phyloP scores from a whole-genome alignment of 2,888 invertebrate genomes.

The Chrysomela aeneicollis region DNA sequence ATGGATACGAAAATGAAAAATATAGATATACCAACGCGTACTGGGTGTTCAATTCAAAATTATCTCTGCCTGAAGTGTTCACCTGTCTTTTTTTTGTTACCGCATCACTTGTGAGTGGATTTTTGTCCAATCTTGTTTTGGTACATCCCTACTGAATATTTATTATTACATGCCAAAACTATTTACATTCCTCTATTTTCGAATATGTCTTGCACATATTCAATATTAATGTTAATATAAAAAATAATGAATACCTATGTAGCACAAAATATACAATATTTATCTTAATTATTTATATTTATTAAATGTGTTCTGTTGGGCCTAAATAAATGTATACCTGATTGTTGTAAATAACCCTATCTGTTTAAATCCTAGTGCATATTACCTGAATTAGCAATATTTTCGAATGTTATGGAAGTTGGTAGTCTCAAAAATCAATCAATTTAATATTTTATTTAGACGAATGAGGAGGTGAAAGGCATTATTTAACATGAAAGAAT shows the following conservation, averaged over 20 bases:
- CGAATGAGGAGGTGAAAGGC: too few relatives aligned
- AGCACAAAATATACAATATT: slow-evolving; percentile 32
- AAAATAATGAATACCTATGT: slow-evolving; percentile 17
- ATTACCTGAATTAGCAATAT: too few relatives aligned
- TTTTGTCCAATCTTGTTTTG: background rate
- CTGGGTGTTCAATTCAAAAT: too few relatives aligned
- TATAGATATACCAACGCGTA: too few relatives aligned
- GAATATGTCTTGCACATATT: slow-evolving; percentile 12
- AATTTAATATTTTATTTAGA: too few relatives aligned
- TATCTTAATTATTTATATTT: slow-evolving; percentile 31
- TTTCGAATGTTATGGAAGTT: too few relatives aligned
- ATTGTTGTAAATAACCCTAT: slow-evolving; percentile 18
- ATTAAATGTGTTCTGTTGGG: slow-evolving; percentile 31
- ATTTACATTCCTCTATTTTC: slow-evolving; percentile 15
- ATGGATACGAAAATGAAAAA: too few relatives aligned
- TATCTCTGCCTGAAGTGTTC: too few relatives aligned
- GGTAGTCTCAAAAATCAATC: too few relatives aligned
- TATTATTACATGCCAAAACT: slow-evolving; percentile 10
- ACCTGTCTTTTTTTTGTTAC: too few relatives aligned
- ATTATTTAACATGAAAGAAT: too few relatives aligned
- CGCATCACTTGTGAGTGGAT: background rate
- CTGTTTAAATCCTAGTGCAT: too few relatives aligned
- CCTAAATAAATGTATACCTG: slow-evolving; percentile 34
- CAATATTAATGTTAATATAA: slow-evolving; percentile 24
- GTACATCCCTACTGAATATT: background rate